Percentiles rank a stretch among this genome's conserved stretches.
Evolutionary conservation across 2,113 vertebrate genomes (phyloP).

Genomic region (Donacobius atricapilla): DNA sequence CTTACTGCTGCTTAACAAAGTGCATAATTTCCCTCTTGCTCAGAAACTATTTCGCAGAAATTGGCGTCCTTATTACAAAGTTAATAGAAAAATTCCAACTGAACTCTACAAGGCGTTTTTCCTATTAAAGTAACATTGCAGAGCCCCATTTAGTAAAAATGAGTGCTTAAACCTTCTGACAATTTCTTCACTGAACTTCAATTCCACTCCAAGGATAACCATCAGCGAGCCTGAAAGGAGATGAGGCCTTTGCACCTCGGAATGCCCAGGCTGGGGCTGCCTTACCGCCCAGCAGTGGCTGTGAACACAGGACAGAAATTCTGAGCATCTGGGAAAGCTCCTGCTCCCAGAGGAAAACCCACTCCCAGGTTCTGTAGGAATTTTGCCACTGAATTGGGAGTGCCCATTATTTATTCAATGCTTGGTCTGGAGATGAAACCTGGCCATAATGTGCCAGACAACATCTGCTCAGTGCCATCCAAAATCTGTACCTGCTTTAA

Average conservation of each 20-base stretch:
- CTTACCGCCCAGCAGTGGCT: background rate
- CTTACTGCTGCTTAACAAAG: conserved; percentile 13
- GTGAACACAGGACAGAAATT: background rate
- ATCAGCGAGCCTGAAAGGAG: background rate
- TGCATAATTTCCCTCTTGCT: conserved; percentile 1
- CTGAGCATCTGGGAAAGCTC: background rate
- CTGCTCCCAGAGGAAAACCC: background rate
- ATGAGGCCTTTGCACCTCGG: background rate
- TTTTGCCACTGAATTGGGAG: background rate
- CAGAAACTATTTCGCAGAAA: conserved; percentile 54
- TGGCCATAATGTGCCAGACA: background rate
- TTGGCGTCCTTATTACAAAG: conserved; percentile 52
- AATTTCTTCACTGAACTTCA: conserved; percentile 49
- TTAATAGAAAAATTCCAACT: conserved; percentile 66
- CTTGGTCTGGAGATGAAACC: background rate
- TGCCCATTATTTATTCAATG: background rate
- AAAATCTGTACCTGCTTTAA: background rate
- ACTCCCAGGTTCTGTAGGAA: background rate
- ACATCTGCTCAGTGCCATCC: background rate
- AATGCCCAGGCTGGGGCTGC: background rate
- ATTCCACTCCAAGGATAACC: conserved; percentile 38
- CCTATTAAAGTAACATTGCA: conserved; percentile 38
- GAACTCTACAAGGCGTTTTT: conserved; percentile 47
- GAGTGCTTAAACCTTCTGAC: conserved; percentile 35
- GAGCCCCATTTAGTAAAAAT: conserved; percentile 59